Base-by-base conservation (phyloP, 2,113 vertebrate species). In the Lucifuga dentata region DNA sequence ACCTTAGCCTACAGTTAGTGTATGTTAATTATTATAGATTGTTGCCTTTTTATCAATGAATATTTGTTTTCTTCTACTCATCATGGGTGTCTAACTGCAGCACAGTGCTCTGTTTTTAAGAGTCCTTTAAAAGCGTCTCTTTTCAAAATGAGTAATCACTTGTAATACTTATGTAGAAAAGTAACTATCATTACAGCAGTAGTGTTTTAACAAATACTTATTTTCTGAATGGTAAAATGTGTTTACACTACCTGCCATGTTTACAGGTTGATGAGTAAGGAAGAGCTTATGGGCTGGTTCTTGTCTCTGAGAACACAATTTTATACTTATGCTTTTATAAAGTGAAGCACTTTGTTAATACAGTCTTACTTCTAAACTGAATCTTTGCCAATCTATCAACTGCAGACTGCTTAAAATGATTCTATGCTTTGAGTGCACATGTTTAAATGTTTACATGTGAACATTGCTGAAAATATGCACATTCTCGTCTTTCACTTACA, bases 371-470 rank as follows among this genome's bases (percentile, higher is more conserved):
- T 76, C 80, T 84, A 44, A 85, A 78, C 71, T 80, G 76, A 76
- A 68, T 74, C 58, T 86, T 86, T 85, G 81, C 83, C 74, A 66
- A 73, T 74, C 70, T 84, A 74, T 87, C 70, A 59, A 39, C 71
- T 79, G 49, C 50, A 69, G 78, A 78, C 71, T 72, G 60, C 50
- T 68, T 81, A 39, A 70, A 71, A 49, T 16, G 11, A 85, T 87
- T 70, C 39, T 63, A 53, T 71, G 78, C 78, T 90, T 87, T 52
- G 73, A 86, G 65, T 74, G 80, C 83, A 87, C 78, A 72, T 86
- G 73, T 77, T 68, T 65, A 82, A 86, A 91, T 90, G 92, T 94
- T 94, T 92, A 92, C 92, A 90, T 86, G 81, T 88, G 70, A 89
- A 83, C 84, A 85, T 88, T 69, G 83, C 86, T 91, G 66, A 88